These are phyloP conservation scores for Pogonocichla stellata DNA, from an alignment of 2,113 vertebrate species.

Conservation along the genomic window DNA sequence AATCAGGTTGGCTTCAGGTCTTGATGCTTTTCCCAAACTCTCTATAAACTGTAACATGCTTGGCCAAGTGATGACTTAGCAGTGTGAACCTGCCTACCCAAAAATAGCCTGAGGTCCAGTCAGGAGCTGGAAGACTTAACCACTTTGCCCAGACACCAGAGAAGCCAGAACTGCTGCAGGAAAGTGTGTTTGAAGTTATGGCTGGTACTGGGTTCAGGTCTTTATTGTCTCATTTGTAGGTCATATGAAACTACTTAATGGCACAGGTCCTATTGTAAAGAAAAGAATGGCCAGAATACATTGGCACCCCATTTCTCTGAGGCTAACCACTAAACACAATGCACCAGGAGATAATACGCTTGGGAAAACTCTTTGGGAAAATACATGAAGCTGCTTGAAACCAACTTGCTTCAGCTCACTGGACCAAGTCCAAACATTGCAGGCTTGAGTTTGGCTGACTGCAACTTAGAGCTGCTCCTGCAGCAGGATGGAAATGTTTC, in stretches of 20 bases:
- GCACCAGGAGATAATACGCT: constrained; percentile 21
- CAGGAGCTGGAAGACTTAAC: not conserved
- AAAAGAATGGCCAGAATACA: constrained; percentile 15
- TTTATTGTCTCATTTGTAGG: constrained; percentile 38
- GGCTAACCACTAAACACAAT: constrained; percentile 61
- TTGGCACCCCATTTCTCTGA: constrained; percentile 39
- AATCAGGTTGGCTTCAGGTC: not conserved
- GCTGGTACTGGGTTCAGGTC: not conserved
- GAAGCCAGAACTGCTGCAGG: not conserved
- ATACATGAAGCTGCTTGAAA: constrained; percentile 22
- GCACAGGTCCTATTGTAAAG: constrained; percentile 12
- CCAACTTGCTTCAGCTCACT: constrained; percentile 23
- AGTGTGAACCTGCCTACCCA: no score
- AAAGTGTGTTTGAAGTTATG: not conserved
- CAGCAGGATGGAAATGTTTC: not conserved
- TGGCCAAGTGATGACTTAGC: not conserved
- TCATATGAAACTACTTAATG: constrained; percentile 31
- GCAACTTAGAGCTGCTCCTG: not conserved
- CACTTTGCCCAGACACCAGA: not conserved
- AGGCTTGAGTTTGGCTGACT: not conserved
- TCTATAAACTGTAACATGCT: not conserved
- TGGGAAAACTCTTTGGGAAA: constrained; percentile 63
- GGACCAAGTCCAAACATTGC: constrained; percentile 7
- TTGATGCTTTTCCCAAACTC: not conserved
- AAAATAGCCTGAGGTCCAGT: not conserved